Conservation (phyloP, 2,888 invertebrate species). For the Hydroisotoma schaefferi region DNA sequence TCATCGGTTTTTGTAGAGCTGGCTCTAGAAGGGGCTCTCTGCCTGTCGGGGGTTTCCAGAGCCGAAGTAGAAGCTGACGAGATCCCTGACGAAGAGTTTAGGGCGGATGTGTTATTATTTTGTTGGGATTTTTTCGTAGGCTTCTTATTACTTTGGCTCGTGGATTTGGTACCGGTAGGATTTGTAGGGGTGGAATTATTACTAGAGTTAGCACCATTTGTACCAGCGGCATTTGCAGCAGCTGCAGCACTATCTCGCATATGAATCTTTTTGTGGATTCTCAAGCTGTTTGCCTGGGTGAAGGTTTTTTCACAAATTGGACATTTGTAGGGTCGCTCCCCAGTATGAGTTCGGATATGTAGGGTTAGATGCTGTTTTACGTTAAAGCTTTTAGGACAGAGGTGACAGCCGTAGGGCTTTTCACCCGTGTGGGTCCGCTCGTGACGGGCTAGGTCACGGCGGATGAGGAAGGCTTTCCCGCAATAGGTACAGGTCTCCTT, state of each 20-base stretch:
- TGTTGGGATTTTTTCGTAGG: neutral
- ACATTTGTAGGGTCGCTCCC: constrained; percentile 39
- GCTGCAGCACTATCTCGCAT: constrained; percentile 28
- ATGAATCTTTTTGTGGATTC: constrained; percentile 45
- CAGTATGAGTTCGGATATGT: constrained; percentile 39
- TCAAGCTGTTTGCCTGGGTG: constrained; percentile 42
- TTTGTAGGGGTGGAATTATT: constrained; percentile 2
- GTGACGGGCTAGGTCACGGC: constrained; percentile 36
- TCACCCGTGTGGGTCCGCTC: constrained; percentile 38
- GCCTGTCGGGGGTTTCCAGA: constrained; percentile 29
- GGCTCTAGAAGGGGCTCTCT: constrained; percentile 1
- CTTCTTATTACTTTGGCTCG: neutral
- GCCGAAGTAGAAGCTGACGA: constrained; percentile 29
- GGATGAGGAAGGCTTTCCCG: constrained; percentile 40
- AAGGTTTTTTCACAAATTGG: constrained; percentile 41
- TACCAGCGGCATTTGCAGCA: constrained; percentile 3
- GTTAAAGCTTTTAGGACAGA: constrained; percentile 40
- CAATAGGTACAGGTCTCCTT: constrained; percentile 41
- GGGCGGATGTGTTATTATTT: constrained; percentile 12
- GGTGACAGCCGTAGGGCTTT: constrained; percentile 33
- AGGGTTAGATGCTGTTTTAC: constrained; percentile 41
- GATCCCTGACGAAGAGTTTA: constrained; percentile 29
- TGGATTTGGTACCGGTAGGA: constrained; percentile 6
- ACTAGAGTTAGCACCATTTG: neutral
- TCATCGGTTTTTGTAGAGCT: neutral